Percentiles rank a stretch among this genome's conserved stretches.
Conservation (phyloP, 1,140 invertebrate genomes). For the Zaprionus tsacasi region DNA sequence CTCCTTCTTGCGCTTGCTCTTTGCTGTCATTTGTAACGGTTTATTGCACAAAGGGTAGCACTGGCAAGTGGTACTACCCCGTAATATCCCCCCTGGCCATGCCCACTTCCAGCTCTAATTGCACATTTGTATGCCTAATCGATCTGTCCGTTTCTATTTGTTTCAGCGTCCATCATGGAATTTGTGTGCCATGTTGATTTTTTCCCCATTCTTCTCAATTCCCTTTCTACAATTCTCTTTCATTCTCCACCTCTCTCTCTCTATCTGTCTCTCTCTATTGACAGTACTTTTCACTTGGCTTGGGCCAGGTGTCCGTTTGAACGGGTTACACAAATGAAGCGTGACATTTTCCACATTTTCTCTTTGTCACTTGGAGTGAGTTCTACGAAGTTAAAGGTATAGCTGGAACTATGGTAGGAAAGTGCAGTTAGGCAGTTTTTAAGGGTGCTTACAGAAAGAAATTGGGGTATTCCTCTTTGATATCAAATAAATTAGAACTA, state of each 20-base stretch:
- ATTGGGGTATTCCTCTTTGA: not conserved
- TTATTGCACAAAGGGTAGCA: constrained; percentile 73
- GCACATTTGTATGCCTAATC: constrained; percentile 80
- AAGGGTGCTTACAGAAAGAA: not conserved
- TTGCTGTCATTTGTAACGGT: constrained; percentile 60
- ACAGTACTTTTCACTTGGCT: constrained; percentile 45
- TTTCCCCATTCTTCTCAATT: constrained; percentile 17
- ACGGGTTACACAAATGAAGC: constrained; percentile 74
- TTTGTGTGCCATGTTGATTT: constrained; percentile 69
- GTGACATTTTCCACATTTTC: constrained; percentile 75
- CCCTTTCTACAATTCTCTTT: not conserved
- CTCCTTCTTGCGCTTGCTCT: constrained; percentile 19
- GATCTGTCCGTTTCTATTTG: constrained; percentile 74
- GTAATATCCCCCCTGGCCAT: not conserved
- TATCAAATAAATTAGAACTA: not conserved
- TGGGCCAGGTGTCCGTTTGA: constrained; percentile 73
- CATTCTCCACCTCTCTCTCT: not conserved
- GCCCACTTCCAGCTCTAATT: constrained; percentile 58
- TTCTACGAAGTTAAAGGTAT: not conserved
- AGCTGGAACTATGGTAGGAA: not conserved
- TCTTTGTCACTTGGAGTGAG: constrained; percentile 6
- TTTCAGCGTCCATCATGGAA: constrained; percentile 63
- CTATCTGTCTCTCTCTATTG: constrained; percentile 21
- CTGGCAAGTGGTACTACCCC: constrained; percentile 20
- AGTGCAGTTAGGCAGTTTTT: not conserved